Evolutionary conservation across 2,888 invertebrate genomes (phyloP).

Genomic region (Peribatodes rhomboidaria): DNA sequence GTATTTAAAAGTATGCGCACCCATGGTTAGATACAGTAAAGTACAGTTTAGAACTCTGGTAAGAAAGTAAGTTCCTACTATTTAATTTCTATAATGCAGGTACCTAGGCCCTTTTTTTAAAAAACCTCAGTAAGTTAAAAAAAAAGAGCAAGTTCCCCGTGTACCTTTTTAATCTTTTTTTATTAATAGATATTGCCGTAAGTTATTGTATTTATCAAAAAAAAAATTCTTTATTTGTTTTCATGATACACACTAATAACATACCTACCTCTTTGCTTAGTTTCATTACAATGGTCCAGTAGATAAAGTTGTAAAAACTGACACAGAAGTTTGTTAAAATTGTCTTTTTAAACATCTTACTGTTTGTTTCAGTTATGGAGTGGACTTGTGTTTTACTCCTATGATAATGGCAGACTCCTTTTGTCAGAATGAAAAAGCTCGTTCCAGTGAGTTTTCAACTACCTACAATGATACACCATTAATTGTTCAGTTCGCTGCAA

Average conservation of each 20-base stretch:
- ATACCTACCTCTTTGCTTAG: too few relatives aligned
- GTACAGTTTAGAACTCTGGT: conserved; percentile 81
- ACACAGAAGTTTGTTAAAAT: too few relatives aligned
- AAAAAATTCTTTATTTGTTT: too few relatives aligned
- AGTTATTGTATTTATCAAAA: too few relatives aligned
- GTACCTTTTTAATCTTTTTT: too few relatives aligned
- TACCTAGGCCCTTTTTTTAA: not conserved
- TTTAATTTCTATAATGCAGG: not conserved
- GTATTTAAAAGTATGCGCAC: conserved; percentile 94
- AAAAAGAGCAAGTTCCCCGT: too few relatives aligned
- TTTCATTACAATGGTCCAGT: too few relatives aligned
- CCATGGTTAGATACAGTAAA: conserved; percentile 97
- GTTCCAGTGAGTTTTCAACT: conserved; percentile 93
- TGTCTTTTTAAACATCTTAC: too few relatives aligned
- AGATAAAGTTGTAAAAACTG: too few relatives aligned
- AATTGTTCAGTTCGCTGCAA: conserved; percentile 98
- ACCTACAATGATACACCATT: conserved; percentile 92
- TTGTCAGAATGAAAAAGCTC: conserved; percentile 94
- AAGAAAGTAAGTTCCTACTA: conserved; percentile 68
- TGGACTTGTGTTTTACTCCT: conserved; percentile 97
- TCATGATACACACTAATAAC: too few relatives aligned
- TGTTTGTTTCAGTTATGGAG: conserved; percentile 89
- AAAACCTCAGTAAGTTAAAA: too few relatives aligned
- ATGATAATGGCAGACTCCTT: conserved; percentile 99
- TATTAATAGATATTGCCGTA: too few relatives aligned